These are phyloP conservation scores for Petrocephalus zakoni DNA, from an alignment of 2,113 vertebrate genomes.

Conservation along the genomic window DNA sequence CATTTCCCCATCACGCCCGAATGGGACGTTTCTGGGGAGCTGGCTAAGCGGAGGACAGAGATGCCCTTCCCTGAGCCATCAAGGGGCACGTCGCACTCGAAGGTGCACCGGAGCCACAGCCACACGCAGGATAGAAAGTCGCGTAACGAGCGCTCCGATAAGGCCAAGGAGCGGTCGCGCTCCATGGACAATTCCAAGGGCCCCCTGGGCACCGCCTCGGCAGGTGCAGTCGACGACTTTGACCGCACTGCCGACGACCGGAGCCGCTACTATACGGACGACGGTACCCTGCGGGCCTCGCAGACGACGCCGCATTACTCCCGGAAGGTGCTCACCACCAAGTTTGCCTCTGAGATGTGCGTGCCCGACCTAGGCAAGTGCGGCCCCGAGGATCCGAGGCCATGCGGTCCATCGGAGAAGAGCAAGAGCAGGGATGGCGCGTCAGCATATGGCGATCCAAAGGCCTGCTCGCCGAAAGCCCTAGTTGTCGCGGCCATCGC, in stretches of 20 bases:
- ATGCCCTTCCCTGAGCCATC: conserved; percentile 97
- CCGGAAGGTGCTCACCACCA: conserved; percentile 68
- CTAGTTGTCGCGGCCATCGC: conserved; percentile 23
- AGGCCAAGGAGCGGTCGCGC: conserved; percentile 93
- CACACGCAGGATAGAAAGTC: conserved; percentile 96
- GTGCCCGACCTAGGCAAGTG: conserved; percentile 73
- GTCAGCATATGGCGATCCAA: conserved; percentile 65
- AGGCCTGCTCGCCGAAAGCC: conserved; percentile 74
- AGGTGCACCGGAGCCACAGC: conserved; percentile 96
- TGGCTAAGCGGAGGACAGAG: conserved; percentile 93
- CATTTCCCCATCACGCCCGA: conserved; percentile 94
- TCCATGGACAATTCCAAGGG: conserved; percentile 98
- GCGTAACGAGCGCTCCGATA: conserved; percentile 83
- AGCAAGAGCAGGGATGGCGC: conserved; percentile 76
- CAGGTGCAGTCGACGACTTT: conserved; percentile 79
- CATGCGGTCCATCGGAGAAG: conserved; percentile 73
- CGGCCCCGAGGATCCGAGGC: conserved; percentile 57
- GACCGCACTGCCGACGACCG: conserved; percentile 82
- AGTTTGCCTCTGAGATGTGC: conserved; percentile 71
- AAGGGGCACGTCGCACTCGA: conserved; percentile 84
- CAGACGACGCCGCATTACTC: conserved; percentile 73
- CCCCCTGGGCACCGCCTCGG: conserved; percentile 71
- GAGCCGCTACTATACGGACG: conserved; percentile 82
- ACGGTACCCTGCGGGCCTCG: conserved; percentile 82
- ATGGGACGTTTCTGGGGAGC: conserved; percentile 94